Evolutionary conservation across 1,140 invertebrate genomes (phyloP).

Genomic region (Saxidomus purpurata): DNA sequence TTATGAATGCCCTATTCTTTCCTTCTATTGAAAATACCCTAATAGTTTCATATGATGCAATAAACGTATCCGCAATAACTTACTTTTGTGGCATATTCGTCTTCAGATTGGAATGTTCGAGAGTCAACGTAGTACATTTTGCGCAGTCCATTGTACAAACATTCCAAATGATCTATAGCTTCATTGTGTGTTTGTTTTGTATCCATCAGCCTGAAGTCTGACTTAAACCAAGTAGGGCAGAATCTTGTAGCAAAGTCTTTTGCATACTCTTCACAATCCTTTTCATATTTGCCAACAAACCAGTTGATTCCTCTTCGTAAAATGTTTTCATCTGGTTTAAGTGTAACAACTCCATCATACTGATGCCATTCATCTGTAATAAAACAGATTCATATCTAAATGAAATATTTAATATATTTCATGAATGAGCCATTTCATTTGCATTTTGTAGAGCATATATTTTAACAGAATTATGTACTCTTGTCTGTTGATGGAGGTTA

Average conservation of each 20-base stretch:
- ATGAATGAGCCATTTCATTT: no score
- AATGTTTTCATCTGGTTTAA: neutral
- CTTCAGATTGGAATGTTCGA: neutral
- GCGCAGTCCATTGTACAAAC: neutral
- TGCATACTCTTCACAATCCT: no score
- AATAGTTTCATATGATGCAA: no score
- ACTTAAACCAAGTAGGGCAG: neutral
- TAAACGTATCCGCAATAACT: no score
- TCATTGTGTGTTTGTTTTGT: neutral
- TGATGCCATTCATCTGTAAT: constrained; percentile 25
- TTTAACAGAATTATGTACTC: no score
- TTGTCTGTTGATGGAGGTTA: no score
- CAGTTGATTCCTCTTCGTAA: neutral
- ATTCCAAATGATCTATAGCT: neutral
- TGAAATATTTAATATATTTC: no score
- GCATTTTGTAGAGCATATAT: no score
- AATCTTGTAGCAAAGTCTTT: neutral
- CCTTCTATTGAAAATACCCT: no score
- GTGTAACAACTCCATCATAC: neutral
- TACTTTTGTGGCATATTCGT: neutral
- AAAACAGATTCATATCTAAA: no score
- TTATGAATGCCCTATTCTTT: no score
- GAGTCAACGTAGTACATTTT: neutral
- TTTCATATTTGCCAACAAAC: neutral
- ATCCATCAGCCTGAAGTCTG: neutral